A percentile compares a stretch with the other conserved stretches of the same genome.
phyloP scores from a whole-genome alignment of 2,888 invertebrate genomes.

The Caenorhabditis panamensis region DNA sequence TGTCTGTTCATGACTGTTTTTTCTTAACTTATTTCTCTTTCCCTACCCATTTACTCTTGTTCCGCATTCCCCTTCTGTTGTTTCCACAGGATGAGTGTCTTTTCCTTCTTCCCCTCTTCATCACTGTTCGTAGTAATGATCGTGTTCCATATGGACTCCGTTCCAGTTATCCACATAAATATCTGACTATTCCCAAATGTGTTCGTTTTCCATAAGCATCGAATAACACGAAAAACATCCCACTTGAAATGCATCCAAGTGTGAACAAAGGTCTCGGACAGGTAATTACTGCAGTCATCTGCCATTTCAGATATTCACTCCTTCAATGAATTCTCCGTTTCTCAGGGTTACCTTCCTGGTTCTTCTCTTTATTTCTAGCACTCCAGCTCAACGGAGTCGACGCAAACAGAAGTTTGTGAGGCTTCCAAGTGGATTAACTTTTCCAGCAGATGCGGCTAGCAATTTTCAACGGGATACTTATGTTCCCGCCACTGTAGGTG shows the following conservation, averaged over 20 bases:
- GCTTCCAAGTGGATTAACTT: constrained; percentile 52
- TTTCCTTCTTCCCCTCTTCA: not conserved
- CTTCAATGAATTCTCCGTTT: constrained; percentile 1
- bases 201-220: constrained; percentile 8
- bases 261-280: constrained; percentile 28
- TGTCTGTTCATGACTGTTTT: no score
- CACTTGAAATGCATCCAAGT: constrained; percentile 47
- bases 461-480: constrained; percentile 56
- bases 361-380: constrained; percentile 24
- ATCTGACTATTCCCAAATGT: constrained; percentile 3
- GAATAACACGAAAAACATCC: constrained; percentile 10
- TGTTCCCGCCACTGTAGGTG: constrained; percentile 42
- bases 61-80: not conserved
- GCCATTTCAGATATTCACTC: not conserved
- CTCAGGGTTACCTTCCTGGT: constrained; percentile 3
- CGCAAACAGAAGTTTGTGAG: constrained; percentile 56
- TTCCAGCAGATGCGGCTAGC: constrained; percentile 53
- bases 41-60: not conserved
- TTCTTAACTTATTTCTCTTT: no score
- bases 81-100: no score
- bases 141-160: not conserved
- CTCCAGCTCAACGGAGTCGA: constrained; percentile 34
- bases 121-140: constrained; percentile 1
- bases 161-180: constrained; percentile 33
- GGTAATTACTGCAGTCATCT: not conserved